Conservation (phyloP, 2,888 invertebrate genomes). For the Dorcus hopei region DNA sequence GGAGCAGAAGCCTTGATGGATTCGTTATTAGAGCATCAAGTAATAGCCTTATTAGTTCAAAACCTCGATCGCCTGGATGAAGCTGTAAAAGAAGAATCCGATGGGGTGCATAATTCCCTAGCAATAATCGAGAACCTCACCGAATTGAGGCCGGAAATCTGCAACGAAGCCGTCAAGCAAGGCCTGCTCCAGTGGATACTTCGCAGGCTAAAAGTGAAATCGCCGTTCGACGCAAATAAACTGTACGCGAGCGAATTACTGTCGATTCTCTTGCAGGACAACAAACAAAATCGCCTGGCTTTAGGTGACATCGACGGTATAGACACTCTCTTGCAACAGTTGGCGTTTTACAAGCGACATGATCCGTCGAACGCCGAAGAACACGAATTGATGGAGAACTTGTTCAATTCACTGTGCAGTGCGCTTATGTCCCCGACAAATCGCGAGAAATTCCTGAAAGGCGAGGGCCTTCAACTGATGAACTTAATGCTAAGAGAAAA, state of each 20-base stretch:
- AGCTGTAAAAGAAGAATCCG: slow-evolving; percentile 86
- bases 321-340: slow-evolving; percentile 90
- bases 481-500: slow-evolving; percentile 98
- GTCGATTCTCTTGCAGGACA: slow-evolving; percentile 90
- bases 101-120: slow-evolving; percentile 93
- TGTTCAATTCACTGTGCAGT: slow-evolving; percentile 94
- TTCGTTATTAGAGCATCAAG: slow-evolving; percentile 84
- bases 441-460: slow-evolving; percentile 87
- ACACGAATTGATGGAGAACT: slow-evolving; percentile 97
- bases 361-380: slow-evolving; percentile 91
- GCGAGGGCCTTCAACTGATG: slow-evolving; percentile 98
- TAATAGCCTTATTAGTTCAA: slow-evolving; percentile 85
- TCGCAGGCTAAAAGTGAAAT: slow-evolving; percentile 80
- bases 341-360: slow-evolving; percentile 92
- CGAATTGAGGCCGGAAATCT: slow-evolving; percentile 83
- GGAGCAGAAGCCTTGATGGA: slow-evolving; percentile 86
- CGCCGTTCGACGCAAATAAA: slow-evolving; percentile 93
- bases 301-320: slow-evolving; percentile 94
- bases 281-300: slow-evolving; percentile 74
- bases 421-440: slow-evolving; percentile 86
- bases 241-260: slow-evolving; percentile 94
- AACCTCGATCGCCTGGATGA: slow-evolving; percentile 94
- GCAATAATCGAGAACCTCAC: slow-evolving; percentile 89
- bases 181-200: slow-evolving; percentile 90
- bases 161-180: slow-evolving; percentile 82